Evolutionary conservation across 2,888 invertebrate species (phyloP), one percentile per base, ranked within the genome.

Genomic region (Drosophila affinis): DNA sequence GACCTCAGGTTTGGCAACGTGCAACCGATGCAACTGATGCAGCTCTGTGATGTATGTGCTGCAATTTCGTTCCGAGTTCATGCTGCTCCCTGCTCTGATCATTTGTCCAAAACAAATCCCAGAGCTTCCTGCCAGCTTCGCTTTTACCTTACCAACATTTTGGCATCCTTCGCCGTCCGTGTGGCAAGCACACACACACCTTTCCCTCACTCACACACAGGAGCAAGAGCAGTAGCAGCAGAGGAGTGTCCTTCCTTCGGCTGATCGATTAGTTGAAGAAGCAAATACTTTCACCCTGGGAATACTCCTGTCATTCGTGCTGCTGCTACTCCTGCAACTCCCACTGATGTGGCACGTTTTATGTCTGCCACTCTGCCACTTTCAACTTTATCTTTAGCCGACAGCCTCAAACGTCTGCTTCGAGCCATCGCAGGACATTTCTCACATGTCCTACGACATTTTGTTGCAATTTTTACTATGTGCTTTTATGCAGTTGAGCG

Each of bases 31-130:
- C 39, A 52, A 24, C 39, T 17, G 47, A 3, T 12, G 21, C 21
- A 24, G 12, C 49, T 12, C 45, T 54, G 12, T 75, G 75, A 82
- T 84, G 74, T 73, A 75, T 75, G 74, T 75, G 74, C 79, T 54
- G 61, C 73, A 67, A 75, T 76, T 79, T 58, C 63, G 71, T 47
- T 34, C 32, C 68, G 68, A 79, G 87, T 81, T 79, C 81, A 78
- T 34, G 34, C 34, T 12, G 12, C 34, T 4, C 34, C 79, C 34
- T 12, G 12, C 34, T 4, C 34, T 69, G 84, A 84, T 81, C 81
- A 79, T 84, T 87, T 84, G 79, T 87, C 81, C 27, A 14, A n/a
- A 12, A 79, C 76, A 86, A 68, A 78, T 78, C 81, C 79, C 75
- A 59, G 49, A 58, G 73, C 65, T 68, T 65, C 58, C 57, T 18